phyloP scores from a whole-genome alignment of 2,797 vertebrate genomes.

The Anguilla pacifica region DNA sequence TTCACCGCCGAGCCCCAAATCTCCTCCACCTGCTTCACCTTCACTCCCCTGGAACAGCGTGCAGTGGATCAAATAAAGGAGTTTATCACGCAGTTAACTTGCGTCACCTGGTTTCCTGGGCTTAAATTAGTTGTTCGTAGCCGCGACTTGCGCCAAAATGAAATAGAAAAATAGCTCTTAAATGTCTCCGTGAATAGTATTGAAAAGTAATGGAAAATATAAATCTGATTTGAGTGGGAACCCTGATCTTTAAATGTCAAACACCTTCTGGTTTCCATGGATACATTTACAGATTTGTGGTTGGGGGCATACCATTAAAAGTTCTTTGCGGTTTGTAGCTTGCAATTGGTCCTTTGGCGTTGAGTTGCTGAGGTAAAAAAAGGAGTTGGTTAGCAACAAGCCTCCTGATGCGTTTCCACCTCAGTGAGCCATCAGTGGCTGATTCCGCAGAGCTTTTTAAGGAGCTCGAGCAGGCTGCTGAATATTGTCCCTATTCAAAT shows the following conservation, averaged over 20 bases:
- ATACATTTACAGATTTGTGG: slow-evolving; percentile 16
- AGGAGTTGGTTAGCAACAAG: not conserved
- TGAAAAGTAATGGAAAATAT: slow-evolving; percentile 1
- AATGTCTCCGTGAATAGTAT: slow-evolving; percentile 3
- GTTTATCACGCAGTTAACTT: not conserved
- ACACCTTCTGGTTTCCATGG: slow-evolving; percentile 32
- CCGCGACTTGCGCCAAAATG: not conserved
- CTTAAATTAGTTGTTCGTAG: not conserved
- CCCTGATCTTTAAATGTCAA: slow-evolving; percentile 19
- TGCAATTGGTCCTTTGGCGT: not conserved
- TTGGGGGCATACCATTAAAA: slow-evolving; percentile 1
- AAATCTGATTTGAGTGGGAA: slow-evolving; percentile 3
- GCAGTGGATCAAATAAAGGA: not conserved
- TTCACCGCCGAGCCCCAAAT: not conserved
- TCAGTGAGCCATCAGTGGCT: not conserved
- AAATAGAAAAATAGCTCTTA: not conserved
- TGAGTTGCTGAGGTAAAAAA: not conserved
- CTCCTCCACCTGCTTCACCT: not conserved
- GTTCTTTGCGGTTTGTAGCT: not conserved
- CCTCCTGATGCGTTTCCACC: not conserved
- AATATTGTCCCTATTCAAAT: not conserved
- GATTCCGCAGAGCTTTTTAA: slow-evolving; percentile 1
- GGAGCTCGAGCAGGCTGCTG: not conserved
- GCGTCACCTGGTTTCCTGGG: not conserved
- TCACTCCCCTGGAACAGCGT: not conserved